Evolutionary conservation across 2,113 vertebrate species (phyloP), one percentile per base, ranked within the genome.

Genomic region (Drymodes brunneopygia): DNA sequence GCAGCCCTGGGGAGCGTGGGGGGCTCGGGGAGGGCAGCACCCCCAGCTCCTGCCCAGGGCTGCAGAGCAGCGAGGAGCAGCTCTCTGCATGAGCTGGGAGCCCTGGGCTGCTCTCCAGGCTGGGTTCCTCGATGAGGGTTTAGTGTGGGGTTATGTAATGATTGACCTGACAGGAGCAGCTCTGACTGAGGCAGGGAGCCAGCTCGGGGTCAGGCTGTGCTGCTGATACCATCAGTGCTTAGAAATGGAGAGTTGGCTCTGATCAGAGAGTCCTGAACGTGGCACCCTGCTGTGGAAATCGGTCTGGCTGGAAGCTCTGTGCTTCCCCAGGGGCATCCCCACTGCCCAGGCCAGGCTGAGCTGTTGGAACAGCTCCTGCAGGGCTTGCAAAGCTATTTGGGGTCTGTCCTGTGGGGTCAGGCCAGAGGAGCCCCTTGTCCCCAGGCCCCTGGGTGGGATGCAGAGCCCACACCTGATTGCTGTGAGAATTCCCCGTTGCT

Each of bases 1-100:
- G 56, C 79, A 44, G 79, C 3, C 1, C 15, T 36, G 5, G 31
- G 72, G 23, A 15, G 9, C 0, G 0, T 2, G n/a, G 60, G 51
- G 12, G n/a, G 35, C 57, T 57, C 2, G 0, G 86, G 48, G 48
- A 1, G 0, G 47, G 33, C 33, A 51, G 57, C 6, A 11, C 29
- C 82, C 44, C 23, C 2, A 1, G 29, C 51, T 70, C 58, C 65
- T 86, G 44, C n/a, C 60, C 1, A 1, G 51, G 60, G 81, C 48
- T 47, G 62, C 20, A 36, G 67, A 35, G 77, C 8, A 23, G 57
- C 0, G 0, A 60, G 86, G 70, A 88, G 53, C 75, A 19, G 71
- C 80, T 71, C 53, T 14, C 18, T 2, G 69, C 44, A 16, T 53
- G 64, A 66, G 4, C 31, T 28, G 6, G 5, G 56, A 24, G 60